phyloP scores from a whole-genome alignment of 2,797 vertebrate genomes.

The Psittacula derbiana region DNA sequence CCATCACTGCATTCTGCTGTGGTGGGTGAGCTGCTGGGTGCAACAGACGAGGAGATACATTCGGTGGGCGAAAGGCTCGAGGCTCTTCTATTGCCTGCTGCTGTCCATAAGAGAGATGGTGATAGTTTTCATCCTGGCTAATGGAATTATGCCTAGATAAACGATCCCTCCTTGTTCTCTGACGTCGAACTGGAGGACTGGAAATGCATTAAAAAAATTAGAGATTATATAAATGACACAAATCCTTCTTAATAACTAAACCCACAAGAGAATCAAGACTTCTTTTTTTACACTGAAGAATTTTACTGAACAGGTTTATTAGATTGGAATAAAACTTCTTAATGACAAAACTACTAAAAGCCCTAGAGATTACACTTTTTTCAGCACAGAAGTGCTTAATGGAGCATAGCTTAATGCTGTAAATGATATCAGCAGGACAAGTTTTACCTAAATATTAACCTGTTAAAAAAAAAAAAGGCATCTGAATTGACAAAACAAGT shows the following conservation, averaged over 20 bases:
- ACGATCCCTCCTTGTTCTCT: conserved; percentile 90
- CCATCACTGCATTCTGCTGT: conserved; percentile 90
- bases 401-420: not conserved
- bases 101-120: conserved; percentile 89
- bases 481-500: not conserved
- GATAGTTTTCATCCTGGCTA: conserved; percentile 92
- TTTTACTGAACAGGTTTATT: not conserved
- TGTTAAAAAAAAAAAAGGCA: not conserved
- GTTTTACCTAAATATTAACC: not conserved
- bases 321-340: not conserved
- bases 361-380: not conserved
- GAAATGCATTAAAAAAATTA: conserved; percentile 36
- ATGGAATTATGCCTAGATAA: conserved; percentile 85
- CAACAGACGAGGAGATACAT: conserved; percentile 88
- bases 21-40: conserved; percentile 89
- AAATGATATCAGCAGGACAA: not conserved
- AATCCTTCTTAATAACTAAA: not conserved
- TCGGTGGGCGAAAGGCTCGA: conserved; percentile 91
- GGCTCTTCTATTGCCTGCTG: conserved; percentile 90
- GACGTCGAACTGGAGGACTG: conserved; percentile 91
- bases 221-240: not conserved
- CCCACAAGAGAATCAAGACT: not conserved
- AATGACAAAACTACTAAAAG: not conserved
- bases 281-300: not conserved
- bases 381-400: not conserved